Evolutionary conservation across 2,888 invertebrate genomes (phyloP).

Genomic region (Litoditis marina): DNA sequence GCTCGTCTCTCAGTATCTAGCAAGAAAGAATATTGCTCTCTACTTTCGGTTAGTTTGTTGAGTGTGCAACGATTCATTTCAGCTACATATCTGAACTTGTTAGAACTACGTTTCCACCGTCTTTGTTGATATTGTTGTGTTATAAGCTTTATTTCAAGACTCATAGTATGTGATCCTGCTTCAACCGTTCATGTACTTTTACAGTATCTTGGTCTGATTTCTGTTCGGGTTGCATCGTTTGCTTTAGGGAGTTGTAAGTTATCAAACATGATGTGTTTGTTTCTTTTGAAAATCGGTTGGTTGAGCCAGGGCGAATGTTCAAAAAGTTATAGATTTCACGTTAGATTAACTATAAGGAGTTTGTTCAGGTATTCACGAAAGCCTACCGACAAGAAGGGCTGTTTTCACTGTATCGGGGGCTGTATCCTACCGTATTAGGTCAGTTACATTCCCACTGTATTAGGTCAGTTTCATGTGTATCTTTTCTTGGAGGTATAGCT

Average conservation of each 20-base stretch:
- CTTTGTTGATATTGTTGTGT: not conserved
- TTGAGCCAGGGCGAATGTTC: too few species aligned
- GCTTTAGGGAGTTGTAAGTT: not conserved
- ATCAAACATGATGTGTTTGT: too few species aligned
- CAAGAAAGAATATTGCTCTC: slow-evolving; percentile 28
- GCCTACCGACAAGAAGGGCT: slow-evolving; percentile 51
- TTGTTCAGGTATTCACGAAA: slow-evolving; percentile 51
- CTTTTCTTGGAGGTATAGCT: not conserved
- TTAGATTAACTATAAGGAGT: not conserved
- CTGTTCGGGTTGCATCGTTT: too few species aligned
- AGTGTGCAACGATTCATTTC: not conserved
- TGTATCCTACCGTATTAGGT: slow-evolving; percentile 42
- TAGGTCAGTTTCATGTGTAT: not conserved
- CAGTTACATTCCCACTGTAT: not conserved
- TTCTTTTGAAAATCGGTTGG: too few species aligned
- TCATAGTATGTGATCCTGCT: too few species aligned
- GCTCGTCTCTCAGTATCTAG: slow-evolving; percentile 63
- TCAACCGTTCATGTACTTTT: too few species aligned
- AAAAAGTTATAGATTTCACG: too few species aligned
- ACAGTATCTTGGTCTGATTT: too few species aligned
- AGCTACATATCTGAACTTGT: not conserved
- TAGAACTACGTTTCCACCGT: not conserved
- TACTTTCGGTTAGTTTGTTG: slow-evolving; percentile 17
- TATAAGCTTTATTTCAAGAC: not conserved
- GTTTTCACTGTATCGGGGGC: slow-evolving; percentile 50